Percentiles rank a stretch among this genome's conserved stretches.
These are phyloP conservation scores for Maconellicoccus hirsutus DNA, from an alignment of 1,140 invertebrate genomes.

Conservation along the genomic window DNA sequence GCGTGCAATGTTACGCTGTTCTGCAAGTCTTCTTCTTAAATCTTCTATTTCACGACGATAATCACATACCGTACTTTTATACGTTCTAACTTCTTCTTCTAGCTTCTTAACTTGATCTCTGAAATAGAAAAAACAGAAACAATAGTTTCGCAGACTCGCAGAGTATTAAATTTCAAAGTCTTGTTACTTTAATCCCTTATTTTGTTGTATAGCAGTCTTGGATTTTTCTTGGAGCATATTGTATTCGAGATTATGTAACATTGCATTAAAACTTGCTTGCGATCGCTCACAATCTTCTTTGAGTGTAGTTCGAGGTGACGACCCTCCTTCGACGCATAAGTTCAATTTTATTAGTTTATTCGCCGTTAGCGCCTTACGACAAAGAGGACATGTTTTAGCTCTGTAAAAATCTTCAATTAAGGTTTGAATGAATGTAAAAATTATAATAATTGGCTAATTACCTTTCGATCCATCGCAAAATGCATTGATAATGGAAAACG, in stretches of 20 bases:
- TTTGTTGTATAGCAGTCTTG: background rate
- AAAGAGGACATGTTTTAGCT: constrained; percentile 56
- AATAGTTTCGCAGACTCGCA: no score
- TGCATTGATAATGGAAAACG: constrained; percentile 51
- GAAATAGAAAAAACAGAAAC: no score
- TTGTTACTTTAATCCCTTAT: background rate
- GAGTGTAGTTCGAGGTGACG: background rate
- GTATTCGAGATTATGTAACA: background rate
- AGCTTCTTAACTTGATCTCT: no score
- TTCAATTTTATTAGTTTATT: constrained; percentile 47
- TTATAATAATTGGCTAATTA: constrained; percentile 31
- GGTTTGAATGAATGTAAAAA: background rate
- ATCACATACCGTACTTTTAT: no score
- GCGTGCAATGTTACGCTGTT: no score
- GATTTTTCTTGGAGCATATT: background rate
- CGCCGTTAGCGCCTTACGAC: constrained; percentile 46
- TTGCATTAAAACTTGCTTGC: background rate
- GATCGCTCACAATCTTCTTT: constrained; percentile 13
- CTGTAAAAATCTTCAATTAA: constrained; percentile 29
- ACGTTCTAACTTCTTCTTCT: no score
- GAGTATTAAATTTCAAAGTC: no score
- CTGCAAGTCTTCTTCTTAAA: no score
- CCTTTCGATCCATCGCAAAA: constrained; percentile 55
- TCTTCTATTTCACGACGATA: no score
- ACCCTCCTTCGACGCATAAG: constrained; percentile 40